Evolutionary conservation across 2,113 vertebrate genomes (phyloP).

Genomic region (Antigone vipio): DNA sequence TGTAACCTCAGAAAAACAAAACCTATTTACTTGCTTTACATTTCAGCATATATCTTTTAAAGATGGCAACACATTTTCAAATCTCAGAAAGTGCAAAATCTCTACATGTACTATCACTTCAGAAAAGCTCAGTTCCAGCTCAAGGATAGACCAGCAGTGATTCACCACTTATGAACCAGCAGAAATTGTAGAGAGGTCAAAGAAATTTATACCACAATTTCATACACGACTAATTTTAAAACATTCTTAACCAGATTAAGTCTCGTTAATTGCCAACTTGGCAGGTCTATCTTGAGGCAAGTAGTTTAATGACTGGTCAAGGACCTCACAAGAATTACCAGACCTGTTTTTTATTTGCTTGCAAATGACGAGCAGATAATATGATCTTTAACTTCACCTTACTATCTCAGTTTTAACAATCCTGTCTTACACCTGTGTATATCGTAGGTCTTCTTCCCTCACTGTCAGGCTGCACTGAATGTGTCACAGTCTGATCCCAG

Average conservation of each 20-base stretch:
- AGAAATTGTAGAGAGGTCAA: background rate
- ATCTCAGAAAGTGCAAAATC: background rate
- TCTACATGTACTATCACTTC: background rate
- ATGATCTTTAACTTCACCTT: background rate
- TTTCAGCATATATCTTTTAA: background rate
- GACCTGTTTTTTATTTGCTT: background rate
- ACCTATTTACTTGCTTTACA: background rate
- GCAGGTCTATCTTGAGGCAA: slow-evolving; percentile 44
- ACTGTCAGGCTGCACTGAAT: background rate
- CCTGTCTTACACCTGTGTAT: background rate
- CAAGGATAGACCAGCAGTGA: background rate
- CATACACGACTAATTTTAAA: slow-evolving; percentile 37
- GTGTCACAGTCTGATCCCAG: background rate
- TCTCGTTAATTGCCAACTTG: slow-evolving; percentile 21
- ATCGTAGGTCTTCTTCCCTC: background rate
- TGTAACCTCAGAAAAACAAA: background rate
- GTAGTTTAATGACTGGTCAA: slow-evolving; percentile 1
- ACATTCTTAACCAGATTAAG: background rate
- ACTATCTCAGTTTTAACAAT: background rate
- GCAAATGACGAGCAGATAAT: background rate
- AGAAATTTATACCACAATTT: slow-evolving; percentile 43
- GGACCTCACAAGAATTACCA: background rate
- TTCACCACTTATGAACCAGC: background rate
- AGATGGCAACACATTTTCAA: background rate
- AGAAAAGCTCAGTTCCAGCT: slow-evolving; percentile 2